Evolutionary conservation across 2,797 vertebrate species (phyloP).

Genomic region (Thaleichthys pacificus): DNA sequence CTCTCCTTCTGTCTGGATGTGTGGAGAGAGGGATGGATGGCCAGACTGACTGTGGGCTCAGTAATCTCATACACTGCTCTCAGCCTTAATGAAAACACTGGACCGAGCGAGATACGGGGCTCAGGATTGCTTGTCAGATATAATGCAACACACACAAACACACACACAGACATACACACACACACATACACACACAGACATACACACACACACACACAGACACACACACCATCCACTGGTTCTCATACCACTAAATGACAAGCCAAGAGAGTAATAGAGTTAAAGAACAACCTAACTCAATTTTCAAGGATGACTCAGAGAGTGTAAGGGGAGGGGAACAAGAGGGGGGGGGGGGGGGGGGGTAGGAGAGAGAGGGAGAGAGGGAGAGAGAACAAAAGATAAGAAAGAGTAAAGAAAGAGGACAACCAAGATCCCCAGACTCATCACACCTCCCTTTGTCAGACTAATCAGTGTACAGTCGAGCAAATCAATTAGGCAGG

Average conservation of each 20-base stretch:
- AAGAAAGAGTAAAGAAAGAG: slow-evolving; percentile 29
- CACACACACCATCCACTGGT: background rate
- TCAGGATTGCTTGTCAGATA: slow-evolving; percentile 10
- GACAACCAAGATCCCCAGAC: slow-evolving; percentile 2
- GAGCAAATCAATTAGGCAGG: slow-evolving; percentile 76
- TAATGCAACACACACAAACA: slow-evolving; percentile 3
- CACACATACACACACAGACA: slow-evolving; percentile 12
- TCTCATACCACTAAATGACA: slow-evolving; percentile 23
- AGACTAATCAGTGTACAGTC: slow-evolving; percentile 56
- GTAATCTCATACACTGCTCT: slow-evolving; percentile 24
- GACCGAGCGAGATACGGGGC: slow-evolving; percentile 9
- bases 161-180: background rate
- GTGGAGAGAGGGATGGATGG: slow-evolving; percentile 16
- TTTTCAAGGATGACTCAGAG: slow-evolving; percentile 36
- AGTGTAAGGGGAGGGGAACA: background rate
- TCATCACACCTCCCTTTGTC: slow-evolving; percentile 29
- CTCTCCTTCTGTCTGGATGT: background rate
- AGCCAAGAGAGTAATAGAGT: slow-evolving; percentile 37
- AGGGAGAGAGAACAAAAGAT: background rate
- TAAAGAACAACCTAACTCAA: slow-evolving; percentile 29
- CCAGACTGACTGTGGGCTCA: slow-evolving; percentile 8
- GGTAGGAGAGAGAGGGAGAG: slow-evolving; percentile 3
- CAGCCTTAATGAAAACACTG: slow-evolving; percentile 29
- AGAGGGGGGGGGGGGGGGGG: background rate
- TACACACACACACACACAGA: background rate